Evolutionary conservation across 1,140 invertebrate genomes (phyloP).

Genomic region (Dufourea novaeangliae): DNA sequence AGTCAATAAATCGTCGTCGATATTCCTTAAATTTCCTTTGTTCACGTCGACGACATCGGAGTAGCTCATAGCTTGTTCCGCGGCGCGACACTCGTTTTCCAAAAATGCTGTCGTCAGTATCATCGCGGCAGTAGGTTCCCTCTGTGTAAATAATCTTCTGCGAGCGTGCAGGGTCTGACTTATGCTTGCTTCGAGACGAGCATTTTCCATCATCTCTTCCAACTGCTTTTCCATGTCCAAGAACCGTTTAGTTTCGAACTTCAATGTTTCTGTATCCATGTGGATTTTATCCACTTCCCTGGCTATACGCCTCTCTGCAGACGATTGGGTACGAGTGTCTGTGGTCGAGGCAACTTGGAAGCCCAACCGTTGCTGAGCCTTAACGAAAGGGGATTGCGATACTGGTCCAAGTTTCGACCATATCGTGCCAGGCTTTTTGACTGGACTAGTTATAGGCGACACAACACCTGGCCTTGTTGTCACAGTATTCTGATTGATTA

Average conservation of each 20-base stretch:
- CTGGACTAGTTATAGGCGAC: conserved; percentile 70
- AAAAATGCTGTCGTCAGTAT: conserved; percentile 75
- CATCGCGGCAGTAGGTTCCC: conserved; percentile 71
- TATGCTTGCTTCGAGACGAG: conserved; percentile 58
- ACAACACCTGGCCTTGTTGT: conserved; percentile 73
- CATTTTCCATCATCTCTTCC: conserved; percentile 74
- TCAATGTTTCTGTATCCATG: conserved; percentile 63
- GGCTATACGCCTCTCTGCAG: conserved; percentile 76
- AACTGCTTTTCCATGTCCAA: conserved; percentile 73
- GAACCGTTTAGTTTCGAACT: conserved; percentile 72
- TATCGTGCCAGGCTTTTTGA: conserved; percentile 72
- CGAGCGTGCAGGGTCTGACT: conserved; percentile 61
- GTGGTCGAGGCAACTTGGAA: conserved; percentile 52
- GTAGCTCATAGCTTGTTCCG: conserved; percentile 57
- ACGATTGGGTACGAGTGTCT: conserved; percentile 74
- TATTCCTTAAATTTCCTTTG: conserved; percentile 16
- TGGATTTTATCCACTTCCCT: conserved; percentile 54
- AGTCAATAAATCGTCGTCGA: conserved; percentile 63
- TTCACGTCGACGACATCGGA: conserved; percentile 22
- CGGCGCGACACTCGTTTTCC: conserved; percentile 70
- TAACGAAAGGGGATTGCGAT: conserved; percentile 79
- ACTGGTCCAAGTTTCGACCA: conserved; percentile 79
- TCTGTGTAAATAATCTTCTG: conserved; percentile 68
- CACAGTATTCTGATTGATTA: conserved; percentile 74
- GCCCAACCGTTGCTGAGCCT: conserved; percentile 78